A percentile compares a stretch with the other conserved stretches of the same genome.
Evolutionary conservation across 2,797 vertebrate species (phyloP).

Genomic region (Cichlasoma orientale): DNA sequence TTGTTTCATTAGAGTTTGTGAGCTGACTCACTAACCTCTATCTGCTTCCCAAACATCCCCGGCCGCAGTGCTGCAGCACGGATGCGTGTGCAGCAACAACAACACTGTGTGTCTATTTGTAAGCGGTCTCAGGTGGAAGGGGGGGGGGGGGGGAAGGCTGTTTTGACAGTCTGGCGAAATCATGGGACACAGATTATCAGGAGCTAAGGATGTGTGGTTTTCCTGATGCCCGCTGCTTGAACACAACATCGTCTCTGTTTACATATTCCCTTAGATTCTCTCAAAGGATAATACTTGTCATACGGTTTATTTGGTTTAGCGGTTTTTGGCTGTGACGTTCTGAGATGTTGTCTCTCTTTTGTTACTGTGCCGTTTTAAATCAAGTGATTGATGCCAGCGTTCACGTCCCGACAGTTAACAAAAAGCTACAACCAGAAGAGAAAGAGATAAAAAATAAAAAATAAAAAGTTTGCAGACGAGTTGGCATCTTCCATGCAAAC

Average conservation of each 20-base stretch:
- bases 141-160: constrained; percentile 26
- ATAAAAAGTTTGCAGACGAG: neutral
- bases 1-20: constrained; percentile 2
- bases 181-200: constrained; percentile 61
- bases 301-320: neutral
- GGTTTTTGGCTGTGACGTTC: neutral
- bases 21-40: constrained; percentile 47
- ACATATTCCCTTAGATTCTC: constrained; percentile 10
- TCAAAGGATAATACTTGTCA: neutral
- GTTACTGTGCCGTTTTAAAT: neutral
- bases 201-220: constrained; percentile 58
- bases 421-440: neutral
- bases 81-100: neutral
- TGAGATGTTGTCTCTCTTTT: neutral
- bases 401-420: neutral
- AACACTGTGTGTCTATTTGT: constrained; percentile 16
- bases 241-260: constrained; percentile 40
- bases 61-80: neutral
- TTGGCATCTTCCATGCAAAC: neutral
- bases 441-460: neutral
- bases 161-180: constrained; percentile 66
- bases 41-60: constrained; percentile 36
- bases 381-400: neutral
- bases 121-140: neutral
- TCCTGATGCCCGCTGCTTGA: constrained; percentile 22